Percentiles rank a stretch among this genome's conserved stretches.
phyloP scores from a whole-genome alignment of 2,888 invertebrate species.

The Mimas tiliae region DNA sequence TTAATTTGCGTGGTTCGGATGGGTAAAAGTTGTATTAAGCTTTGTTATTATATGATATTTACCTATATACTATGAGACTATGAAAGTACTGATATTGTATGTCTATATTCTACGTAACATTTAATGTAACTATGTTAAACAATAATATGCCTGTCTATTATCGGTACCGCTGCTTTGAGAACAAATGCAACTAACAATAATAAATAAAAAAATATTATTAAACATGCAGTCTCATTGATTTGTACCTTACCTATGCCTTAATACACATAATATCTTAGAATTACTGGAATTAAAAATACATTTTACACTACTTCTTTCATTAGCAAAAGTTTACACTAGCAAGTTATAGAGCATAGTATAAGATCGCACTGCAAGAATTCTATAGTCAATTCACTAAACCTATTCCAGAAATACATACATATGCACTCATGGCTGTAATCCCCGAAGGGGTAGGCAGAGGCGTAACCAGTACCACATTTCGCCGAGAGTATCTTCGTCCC shows the following conservation, averaged over 20 bases:
- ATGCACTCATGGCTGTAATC: too few species aligned
- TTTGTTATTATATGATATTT: slow-evolving; percentile 36
- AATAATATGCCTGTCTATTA: slow-evolving; percentile 42
- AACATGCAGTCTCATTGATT: slow-evolving; percentile 22
- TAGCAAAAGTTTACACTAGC: too few species aligned
- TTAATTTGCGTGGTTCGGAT: slow-evolving; percentile 7
- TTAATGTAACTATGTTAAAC: slow-evolving; percentile 39
- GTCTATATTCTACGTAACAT: slow-evolving; percentile 26
- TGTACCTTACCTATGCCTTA: background rate
- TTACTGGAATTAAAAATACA: too few species aligned
- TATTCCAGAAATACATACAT: too few species aligned
- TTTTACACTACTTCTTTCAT: too few species aligned
- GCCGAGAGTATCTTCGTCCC: too few species aligned
- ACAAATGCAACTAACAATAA: slow-evolving; percentile 68
- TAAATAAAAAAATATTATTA: slow-evolving; percentile 35
- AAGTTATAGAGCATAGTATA: too few species aligned
- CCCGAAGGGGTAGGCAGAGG: too few species aligned
- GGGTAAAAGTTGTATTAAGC: slow-evolving; percentile 37
- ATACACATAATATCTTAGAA: background rate
- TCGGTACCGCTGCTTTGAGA: slow-evolving; percentile 58
- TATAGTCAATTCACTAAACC: too few species aligned
- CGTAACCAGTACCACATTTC: too few species aligned
- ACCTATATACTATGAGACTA: slow-evolving; percentile 34
- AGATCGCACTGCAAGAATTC: too few species aligned
- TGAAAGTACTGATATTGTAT: slow-evolving; percentile 47